A percentile compares a stretch with the other conserved stretches of the same genome.
Conservation (phyloP, 2,113 vertebrate genomes). For the Mellivora capensis region DNA sequence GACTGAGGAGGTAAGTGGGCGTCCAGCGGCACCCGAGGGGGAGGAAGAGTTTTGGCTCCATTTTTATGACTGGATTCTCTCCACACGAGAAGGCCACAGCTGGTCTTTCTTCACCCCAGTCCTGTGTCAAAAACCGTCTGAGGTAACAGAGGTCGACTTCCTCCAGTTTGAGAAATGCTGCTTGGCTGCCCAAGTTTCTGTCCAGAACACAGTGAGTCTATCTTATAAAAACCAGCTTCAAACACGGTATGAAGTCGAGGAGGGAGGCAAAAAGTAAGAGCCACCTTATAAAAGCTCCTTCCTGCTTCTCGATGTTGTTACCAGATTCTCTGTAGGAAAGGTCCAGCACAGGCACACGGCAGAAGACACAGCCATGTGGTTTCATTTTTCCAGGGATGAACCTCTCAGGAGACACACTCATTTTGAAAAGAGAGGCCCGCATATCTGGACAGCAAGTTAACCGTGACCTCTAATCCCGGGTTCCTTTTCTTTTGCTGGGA, state of each 20-base stretch:
- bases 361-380: background rate
- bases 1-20: background rate
- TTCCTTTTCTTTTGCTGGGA: background rate
- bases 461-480: background rate
- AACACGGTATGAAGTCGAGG: background rate
- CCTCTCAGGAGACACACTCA: background rate
- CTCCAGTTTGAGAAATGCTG: background rate
- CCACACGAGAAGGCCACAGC: background rate
- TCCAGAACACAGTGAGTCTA: background rate
- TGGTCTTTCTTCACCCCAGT: background rate
- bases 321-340: background rate
- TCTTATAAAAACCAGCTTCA: background rate
- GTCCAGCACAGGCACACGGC: background rate
- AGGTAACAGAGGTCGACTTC: background rate
- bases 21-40: background rate
- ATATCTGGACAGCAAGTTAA: background rate
- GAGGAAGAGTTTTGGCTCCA: background rate
- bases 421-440: background rate
- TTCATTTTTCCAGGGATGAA: background rate
- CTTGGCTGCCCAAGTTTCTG: background rate
- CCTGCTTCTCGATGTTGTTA: constrained; percentile 1
- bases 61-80: background rate
- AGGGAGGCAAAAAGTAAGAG: background rate
- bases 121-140: background rate
- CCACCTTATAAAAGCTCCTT: background rate